These are phyloP conservation scores for Takifugu bimaculatus DNA, from an alignment of 2,113 vertebrate species.

Conservation along the genomic window DNA sequence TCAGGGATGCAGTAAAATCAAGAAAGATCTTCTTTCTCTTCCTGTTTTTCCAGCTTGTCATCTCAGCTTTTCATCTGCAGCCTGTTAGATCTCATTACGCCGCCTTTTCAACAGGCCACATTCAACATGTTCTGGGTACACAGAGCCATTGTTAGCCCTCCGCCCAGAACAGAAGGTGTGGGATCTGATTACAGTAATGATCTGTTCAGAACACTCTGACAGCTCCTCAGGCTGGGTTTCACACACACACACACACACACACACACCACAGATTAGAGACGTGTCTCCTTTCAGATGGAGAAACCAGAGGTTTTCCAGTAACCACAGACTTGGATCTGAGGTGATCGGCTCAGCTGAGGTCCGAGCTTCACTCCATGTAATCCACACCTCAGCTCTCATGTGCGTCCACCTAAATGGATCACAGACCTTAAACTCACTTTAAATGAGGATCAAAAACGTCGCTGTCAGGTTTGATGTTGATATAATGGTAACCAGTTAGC, in stretches of 20 bases:
- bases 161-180: conserved; percentile 29
- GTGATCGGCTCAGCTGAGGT: too few species aligned
- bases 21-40: neutral
- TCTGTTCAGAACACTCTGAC: conserved; percentile 37
- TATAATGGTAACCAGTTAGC: too few species aligned
- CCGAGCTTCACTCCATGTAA: too few species aligned
- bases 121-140: conserved; percentile 18
- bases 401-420: too few species aligned
- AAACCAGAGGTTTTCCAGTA: neutral
- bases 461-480: too few species aligned
- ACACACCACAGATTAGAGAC: conserved; percentile 9
- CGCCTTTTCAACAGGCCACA: conserved; percentile 21
- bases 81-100: conserved; percentile 18
- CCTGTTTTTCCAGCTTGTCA: neutral
- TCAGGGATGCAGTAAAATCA: too few species aligned
- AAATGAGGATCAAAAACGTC: too few species aligned
- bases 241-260: too few species aligned
- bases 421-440: too few species aligned
- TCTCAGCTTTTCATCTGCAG: neutral
- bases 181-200: conserved; percentile 43
- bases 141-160: conserved; percentile 25
- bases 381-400: too few species aligned
- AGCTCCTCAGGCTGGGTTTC: conserved; percentile 33
- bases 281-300: conserved; percentile 18
- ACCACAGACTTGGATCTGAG: too few species aligned